Evolutionary conservation across 2,888 invertebrate genomes (phyloP), one percentile per base, ranked within the genome.

Genomic region (Quadroppia sp.): DNA sequence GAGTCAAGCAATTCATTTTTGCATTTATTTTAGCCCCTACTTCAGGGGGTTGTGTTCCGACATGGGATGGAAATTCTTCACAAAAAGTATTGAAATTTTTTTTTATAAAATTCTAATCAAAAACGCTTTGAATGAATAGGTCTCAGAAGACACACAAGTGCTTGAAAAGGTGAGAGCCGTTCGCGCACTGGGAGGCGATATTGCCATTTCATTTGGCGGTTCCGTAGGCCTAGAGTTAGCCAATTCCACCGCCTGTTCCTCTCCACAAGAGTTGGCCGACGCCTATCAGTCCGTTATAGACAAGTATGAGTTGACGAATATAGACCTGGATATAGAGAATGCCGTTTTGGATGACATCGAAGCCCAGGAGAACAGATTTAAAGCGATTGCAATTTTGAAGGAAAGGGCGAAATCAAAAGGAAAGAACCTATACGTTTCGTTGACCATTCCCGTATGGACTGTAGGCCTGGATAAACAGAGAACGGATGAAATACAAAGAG

Each of bases 171-270:
- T 74, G 2, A 20, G 45, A 23, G 17, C 53, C 1, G 48, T 74
- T 48, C 74, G 74, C 1, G 20, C 53, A 7, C 42, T 25, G 2
- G 74, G 74, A 13, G 74, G 74, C 9, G 74, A 74, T 23, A 48
- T 74, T 3, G 71, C 74, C n/a, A 32, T 74, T 1, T 73, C 70
- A 13, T 71, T 74, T 74, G 74, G 74, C 42, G 74, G 74, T 23
- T 71, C 48, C 15, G 32, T 17, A 20, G 74, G 74, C 2, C 13
- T 70, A 1, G 71, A 71, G 25, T 48, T 74, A 48, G 74, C 59
- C 13, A 20, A 73, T 20, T 17, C 32, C 1, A 20, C 40, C 1
- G 74, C 23, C 1, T 74, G 74, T 23, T 1, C 20, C 4, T 28
- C 40, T 9, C 28, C 32, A 13, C 20, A 71, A 17, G 4, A 7